Evolutionary conservation across 1,140 invertebrate species (phyloP).

Genomic region (Platyscapa corneri): DNA sequence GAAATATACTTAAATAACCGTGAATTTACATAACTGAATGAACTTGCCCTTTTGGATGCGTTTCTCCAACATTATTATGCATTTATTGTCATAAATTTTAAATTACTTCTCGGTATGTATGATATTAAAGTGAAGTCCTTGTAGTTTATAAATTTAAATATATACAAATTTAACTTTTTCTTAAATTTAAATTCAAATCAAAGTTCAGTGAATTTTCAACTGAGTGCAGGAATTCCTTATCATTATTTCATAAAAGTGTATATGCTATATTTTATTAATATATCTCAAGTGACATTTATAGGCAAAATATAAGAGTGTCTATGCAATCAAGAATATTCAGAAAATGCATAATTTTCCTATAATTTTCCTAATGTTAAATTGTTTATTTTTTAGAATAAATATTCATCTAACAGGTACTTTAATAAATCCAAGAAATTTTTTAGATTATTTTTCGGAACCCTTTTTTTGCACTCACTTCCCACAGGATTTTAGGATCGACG

Average conservation of each 20-base stretch:
- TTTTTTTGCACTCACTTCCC: too few species aligned
- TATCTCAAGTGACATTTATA: neutral
- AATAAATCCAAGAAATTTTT: too few species aligned
- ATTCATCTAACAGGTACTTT: too few species aligned
- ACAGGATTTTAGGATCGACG: too few species aligned
- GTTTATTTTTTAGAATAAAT: too few species aligned
- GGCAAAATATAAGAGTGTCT: neutral
- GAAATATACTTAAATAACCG: constrained; percentile 22
- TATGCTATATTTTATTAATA: constrained; percentile 4
- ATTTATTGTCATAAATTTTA: constrained; percentile 33
- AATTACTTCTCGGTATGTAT: constrained; percentile 20
- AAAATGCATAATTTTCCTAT: neutral
- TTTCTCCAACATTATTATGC: constrained; percentile 22
- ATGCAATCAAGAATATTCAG: neutral
- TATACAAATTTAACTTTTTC: constrained; percentile 5
- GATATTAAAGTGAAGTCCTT: constrained; percentile 24
- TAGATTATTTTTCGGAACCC: too few species aligned
- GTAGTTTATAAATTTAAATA: constrained; percentile 25
- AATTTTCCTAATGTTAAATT: neutral
- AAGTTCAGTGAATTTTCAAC: neutral
- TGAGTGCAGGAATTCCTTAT: neutral
- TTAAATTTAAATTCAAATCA: constrained; percentile 30
- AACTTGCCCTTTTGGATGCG: constrained; percentile 13
- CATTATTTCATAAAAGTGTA: neutral
- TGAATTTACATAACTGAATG: constrained; percentile 37